These are phyloP conservation scores for Drosophila mauritiana DNA, from an alignment of 1,140 invertebrate species.

Conservation along the genomic window DNA sequence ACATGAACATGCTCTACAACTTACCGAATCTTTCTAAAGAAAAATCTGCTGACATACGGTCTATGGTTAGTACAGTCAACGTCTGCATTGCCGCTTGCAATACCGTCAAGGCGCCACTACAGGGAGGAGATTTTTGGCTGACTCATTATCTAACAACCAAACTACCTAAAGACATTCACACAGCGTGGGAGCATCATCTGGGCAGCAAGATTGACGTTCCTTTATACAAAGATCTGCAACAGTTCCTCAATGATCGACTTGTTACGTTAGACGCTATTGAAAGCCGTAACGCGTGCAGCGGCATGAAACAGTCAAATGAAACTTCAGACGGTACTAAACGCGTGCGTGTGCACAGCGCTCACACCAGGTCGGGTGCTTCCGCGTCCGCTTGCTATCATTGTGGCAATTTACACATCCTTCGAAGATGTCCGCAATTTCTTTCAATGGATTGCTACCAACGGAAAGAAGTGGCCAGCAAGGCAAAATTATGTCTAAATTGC, in stretches of 20 bases:
- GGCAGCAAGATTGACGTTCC: background rate
- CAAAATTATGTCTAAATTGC: too few species aligned
- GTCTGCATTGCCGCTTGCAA: background rate
- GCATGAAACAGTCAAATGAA: background rate
- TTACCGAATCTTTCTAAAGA: too few species aligned
- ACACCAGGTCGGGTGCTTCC: background rate
- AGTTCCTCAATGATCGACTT: background rate
- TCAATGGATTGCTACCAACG: background rate
- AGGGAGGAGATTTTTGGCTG: background rate
- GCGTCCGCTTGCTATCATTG: background rate
- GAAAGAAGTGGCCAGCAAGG: background rate
- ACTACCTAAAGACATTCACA: background rate
- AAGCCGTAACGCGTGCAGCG: background rate
- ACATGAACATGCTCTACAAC: too few species aligned
- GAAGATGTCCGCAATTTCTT: background rate
- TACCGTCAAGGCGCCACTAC: background rate
- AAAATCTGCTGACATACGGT: background rate
- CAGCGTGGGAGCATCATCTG: background rate
- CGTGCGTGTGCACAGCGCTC: background rate
- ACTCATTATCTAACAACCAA: too few species aligned
- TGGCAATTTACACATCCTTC: conserved; percentile 1
- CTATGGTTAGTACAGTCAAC: background rate
- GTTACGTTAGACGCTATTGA: background rate
- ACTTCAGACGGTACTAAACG: background rate
- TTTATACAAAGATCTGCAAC: background rate